phyloP scores from a whole-genome alignment of 2,888 invertebrate species.

The Hirtodrosophila confusa region DNA sequence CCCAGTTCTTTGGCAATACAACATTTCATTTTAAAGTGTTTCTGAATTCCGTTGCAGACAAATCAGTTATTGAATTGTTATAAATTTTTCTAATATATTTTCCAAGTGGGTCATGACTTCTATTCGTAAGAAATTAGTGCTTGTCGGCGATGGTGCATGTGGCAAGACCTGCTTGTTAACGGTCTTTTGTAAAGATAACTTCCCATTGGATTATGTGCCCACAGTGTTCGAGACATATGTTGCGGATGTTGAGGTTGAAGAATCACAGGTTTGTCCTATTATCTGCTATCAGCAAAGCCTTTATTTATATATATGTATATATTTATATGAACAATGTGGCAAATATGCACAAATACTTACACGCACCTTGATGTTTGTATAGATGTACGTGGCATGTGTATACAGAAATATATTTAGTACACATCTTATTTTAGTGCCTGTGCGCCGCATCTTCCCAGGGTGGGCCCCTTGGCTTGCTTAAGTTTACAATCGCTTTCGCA shows the following conservation, averaged over 20 bases:
- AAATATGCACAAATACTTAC: slow-evolving; percentile 27
- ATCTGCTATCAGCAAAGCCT: slow-evolving; percentile 9
- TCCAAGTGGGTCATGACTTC: slow-evolving; percentile 88
- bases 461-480: slow-evolving; percentile 19
- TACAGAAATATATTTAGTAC: slow-evolving; percentile 43
- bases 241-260: slow-evolving; percentile 99
- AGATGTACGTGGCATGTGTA: background rate
- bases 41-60: background rate
- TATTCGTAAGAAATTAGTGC: slow-evolving; percentile 97
- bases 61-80: background rate
- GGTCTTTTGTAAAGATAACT: slow-evolving; percentile 99
- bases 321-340: slow-evolving; percentile 1
- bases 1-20: slow-evolving; percentile 4
- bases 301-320: slow-evolving; percentile 2
- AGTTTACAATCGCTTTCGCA: slow-evolving; percentile 19
- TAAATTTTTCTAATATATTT: background rate
- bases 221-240: slow-evolving; percentile 99
- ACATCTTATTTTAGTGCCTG: slow-evolving; percentile 51
- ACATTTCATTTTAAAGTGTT: slow-evolving; percentile 84
- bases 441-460: slow-evolving; percentile 23
- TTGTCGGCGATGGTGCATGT: slow-evolving; percentile 99
- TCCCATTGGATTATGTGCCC: slow-evolving; percentile 99
- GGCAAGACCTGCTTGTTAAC: slow-evolving; percentile 99
- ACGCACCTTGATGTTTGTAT: slow-evolving; percentile 4
- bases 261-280: slow-evolving; percentile 88